Base-by-base conservation (phyloP, 2,113 vertebrate genomes). In the Pteropus alecto region DNA sequence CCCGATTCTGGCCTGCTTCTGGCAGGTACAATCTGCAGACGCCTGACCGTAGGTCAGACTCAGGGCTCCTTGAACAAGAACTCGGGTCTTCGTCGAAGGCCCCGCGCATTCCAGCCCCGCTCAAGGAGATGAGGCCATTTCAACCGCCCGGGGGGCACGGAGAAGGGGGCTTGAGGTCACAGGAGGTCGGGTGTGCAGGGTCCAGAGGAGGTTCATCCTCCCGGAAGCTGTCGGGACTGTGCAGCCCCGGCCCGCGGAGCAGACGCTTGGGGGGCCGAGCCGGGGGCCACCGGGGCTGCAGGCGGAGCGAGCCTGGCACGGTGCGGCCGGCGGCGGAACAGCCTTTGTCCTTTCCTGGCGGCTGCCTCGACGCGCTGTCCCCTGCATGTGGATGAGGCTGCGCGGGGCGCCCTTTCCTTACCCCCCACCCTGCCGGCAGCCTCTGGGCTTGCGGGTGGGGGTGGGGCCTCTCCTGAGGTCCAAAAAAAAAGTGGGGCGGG, bases 321-420 rank as follows among this genome's bases (percentile, higher is more conserved):
- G 81, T 14, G 93, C 71, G 26, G 87, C 90, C 24, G n/a, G 83
- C 85, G 93, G 94, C 76, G 87, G 97, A 97, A 98, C 97, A 97
- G 97, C 91, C 61, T 98, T 98, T 98, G 97, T 98, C 90, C 81
- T 14, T 58, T 96, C 41, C 97, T 97, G 97, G 97, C 97, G 87
- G 85, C 91, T 54, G 76, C 94, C 33, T 65, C 65, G 88, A 18
- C 90, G 93, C 96, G 81, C 81, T 5, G 77, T 93, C 93, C 85
- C 65, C 85, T 98, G 97, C 96, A 98, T 98, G 94, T 16, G 97
- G 97, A 98, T 98, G 97, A 98, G 96, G 96, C 83, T 10, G 6
- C 14, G 54, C 81, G 22, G 56, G 81, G 48, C 33, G 54, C 30
- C 82, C 2, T 2, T 61, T 21, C 38, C 84, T 84, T 28, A 24